Evolutionary conservation across 2,888 invertebrate genomes (phyloP), one percentile per base, ranked within the genome.

Genomic region (Neocrepidodera transversa): DNA sequence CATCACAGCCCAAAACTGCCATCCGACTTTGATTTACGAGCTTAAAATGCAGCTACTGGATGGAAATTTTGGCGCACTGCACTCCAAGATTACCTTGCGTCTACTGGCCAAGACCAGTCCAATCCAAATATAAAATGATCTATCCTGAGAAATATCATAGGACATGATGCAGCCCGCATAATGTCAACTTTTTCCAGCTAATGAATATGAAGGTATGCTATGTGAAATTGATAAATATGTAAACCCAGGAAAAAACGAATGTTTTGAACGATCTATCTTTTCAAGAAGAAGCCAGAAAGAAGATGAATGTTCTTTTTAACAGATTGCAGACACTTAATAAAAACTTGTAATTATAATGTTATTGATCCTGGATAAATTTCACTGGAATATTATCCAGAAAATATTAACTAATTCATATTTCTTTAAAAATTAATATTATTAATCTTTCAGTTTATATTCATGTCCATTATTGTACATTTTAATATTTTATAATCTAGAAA

Each of bases 181-280:
- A 67, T 67, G 66, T 26, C 53, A n/a, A 58, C 62, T 50, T 17
- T 62, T 66, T 4, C 59, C n/a, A n/a, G n/a, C n/a, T n/a, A n/a
- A n/a, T n/a, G n/a, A n/a, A 70, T 55, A 67, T 68, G 2, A 69
- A 67, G 18, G 66, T 69, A n/a, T n/a, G n/a, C n/a, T n/a, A n/a
- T n/a, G n/a, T n/a, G n/a, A n/a, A n/a, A n/a, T n/a, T n/a, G n/a
- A n/a, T n/a, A n/a, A n/a, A n/a, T n/a, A n/a, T n/a, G n/a, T n/a
- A n/a, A n/a, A n/a, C n/a, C n/a, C n/a, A n/a, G 26, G 64, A 32
- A 45, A 65, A 11, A 69, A 69, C 36, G 67, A 70, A 57, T 63
- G 61, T 38, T 70, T 68, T 53, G 65, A 65, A 55, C 14, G 68
- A 14, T 68, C 64, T 45, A 66, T 62, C 48, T 70, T 69, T 49